Base-by-base conservation (phyloP, 1,140 invertebrate species). In the Agrilus planipennis region DNA sequence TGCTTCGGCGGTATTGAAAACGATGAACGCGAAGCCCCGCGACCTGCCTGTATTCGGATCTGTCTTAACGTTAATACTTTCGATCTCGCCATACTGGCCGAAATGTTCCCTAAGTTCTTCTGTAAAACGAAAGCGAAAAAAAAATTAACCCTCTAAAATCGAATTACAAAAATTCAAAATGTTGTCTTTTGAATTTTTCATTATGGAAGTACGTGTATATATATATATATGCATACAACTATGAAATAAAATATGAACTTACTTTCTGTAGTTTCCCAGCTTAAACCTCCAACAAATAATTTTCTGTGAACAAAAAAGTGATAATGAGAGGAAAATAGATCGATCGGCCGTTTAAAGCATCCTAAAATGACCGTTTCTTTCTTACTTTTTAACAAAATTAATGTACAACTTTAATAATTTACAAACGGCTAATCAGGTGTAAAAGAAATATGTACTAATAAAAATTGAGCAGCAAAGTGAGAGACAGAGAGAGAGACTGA, bases 241-340 rank as follows among this genome's bases (percentile, higher is more conserved):
- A 27, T 9, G 12, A 27, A 9, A 27, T 9, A 9, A 27, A 18
- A 35, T 41, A 27, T 30, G 45, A 62, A 84, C 87, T 89, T 73
- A 95, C 91, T 92, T 68, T 95, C 89, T 63, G 88, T 88, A 15
- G 91, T 95, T 75, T 94, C 89, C 89, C 91, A 95, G 72, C 89
- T 94, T 45, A 96, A 70, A 44, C 89, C 91, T 60, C 92, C 92
- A 68, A 95, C 89, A 79, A 96, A 96, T 50, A 96, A 77, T 79
- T 96, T 96, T 73, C 91, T 95, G 79, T 55, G 81, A 86, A 69
- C 57, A 67, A 63, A 63, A 65, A 68, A 62, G 62, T 42, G 40
- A 21, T 36, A 36, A 21, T 2, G 3, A 36, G 10, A 18, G 23
- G n/a, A n/a, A 36, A 36, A 5, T 22, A 36, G 3, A 36, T 21